These are phyloP conservation scores for Blennius ocellaris DNA, from an alignment of 2,113 vertebrate species.

Conservation along the genomic window DNA sequence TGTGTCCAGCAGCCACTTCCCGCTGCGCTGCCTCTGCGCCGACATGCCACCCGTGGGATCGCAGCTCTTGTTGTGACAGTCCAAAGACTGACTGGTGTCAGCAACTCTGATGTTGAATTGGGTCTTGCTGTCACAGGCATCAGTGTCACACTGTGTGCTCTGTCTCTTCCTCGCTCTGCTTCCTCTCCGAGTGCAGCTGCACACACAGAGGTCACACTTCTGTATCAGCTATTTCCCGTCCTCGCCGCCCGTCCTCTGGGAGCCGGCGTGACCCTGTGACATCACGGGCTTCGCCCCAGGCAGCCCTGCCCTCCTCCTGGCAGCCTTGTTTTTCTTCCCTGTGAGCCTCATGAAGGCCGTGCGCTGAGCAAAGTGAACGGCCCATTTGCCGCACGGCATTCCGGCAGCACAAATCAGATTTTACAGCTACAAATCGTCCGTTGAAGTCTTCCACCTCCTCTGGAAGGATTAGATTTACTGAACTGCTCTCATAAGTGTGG, in stretches of 20 bases:
- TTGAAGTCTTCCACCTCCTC: conserved; percentile 26
- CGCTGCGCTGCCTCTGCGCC: conserved; percentile 58
- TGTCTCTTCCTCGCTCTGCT: conserved; percentile 52
- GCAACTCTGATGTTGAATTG: conserved; percentile 49
- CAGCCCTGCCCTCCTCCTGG: not conserved
- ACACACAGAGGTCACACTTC: conserved; percentile 33
- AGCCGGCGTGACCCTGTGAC: conserved; percentile 56
- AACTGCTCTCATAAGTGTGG: not conserved
- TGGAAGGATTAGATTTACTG: conserved; percentile 30
- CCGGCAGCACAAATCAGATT: conserved; percentile 32
- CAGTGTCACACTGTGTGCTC: conserved; percentile 29
- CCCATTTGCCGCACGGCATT: conserved; percentile 32
- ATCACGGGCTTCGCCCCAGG: conserved; percentile 29
- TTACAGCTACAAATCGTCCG: conserved; percentile 15
- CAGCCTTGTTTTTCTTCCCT: conserved; percentile 14
- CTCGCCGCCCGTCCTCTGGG: conserved; percentile 47
- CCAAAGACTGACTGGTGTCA: conserved; percentile 69
- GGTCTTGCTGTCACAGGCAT: conserved; percentile 51
- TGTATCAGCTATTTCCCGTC: conserved; percentile 70
- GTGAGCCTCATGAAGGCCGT: not conserved
- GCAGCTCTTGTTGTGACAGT: conserved; percentile 62
- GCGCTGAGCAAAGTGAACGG: not conserved
- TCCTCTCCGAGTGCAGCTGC: conserved; percentile 67
- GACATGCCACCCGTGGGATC: conserved; percentile 70
- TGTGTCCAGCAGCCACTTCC: conserved; percentile 29